phyloP scores from a whole-genome alignment of 2,888 invertebrate species.

The Allophyes oxyacanthae region DNA sequence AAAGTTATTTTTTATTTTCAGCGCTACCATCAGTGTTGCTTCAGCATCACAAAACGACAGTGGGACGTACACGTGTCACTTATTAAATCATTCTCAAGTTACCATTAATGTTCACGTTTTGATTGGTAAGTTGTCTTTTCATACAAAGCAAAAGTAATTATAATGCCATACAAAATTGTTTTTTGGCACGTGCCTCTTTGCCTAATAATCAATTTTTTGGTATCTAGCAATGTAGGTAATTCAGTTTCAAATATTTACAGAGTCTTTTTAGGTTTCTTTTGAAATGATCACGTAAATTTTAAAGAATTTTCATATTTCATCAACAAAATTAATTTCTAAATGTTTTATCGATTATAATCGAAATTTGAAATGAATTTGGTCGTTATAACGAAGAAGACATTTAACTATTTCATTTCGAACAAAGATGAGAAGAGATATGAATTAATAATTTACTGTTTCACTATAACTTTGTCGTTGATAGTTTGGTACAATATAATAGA shows the following conservation, averaged over 20 bases:
- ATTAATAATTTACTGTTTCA: slow-evolving; percentile 25
- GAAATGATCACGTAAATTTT: too few relatives aligned
- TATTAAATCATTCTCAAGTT: slow-evolving; percentile 91
- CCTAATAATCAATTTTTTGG: too few relatives aligned
- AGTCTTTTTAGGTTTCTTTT: neutral
- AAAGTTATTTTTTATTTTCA: slow-evolving; percentile 61
- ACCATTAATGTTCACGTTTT: slow-evolving; percentile 91
- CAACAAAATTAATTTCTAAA: too few relatives aligned
- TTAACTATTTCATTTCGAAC: slow-evolving; percentile 22
- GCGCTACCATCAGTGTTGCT: slow-evolving; percentile 84
- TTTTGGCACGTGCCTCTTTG: too few relatives aligned
- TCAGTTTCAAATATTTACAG: too few relatives aligned
- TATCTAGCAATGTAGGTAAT: too few relatives aligned
- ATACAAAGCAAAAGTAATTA: too few relatives aligned
- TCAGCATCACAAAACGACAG: slow-evolving; percentile 91
- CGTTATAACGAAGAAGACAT: neutral
- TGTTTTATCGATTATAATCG: too few relatives aligned
- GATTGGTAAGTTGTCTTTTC: slow-evolving; percentile 89
- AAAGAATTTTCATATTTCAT: too few relatives aligned
- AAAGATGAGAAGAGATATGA: slow-evolving; percentile 17
- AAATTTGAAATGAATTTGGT: too few relatives aligned
- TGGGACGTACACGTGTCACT: slow-evolving; percentile 91
- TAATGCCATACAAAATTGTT: too few relatives aligned
- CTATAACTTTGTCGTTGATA: slow-evolving; percentile 27
- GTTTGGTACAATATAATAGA: slow-evolving; percentile 38